Conservation (phyloP, 2,888 invertebrate genomes). For the Rotaria sp. region DNA sequence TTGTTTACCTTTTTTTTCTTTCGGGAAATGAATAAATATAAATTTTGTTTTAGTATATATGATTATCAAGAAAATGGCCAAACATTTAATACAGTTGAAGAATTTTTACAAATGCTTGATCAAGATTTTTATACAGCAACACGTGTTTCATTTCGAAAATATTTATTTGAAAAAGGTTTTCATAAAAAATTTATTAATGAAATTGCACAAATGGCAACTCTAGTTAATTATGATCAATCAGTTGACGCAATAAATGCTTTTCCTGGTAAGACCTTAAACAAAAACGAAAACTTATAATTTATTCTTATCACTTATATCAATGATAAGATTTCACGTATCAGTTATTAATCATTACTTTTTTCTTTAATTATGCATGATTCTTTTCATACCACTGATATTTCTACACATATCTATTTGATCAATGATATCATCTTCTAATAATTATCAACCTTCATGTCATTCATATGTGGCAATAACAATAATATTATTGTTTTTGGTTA, state of each 20-base stretch:
- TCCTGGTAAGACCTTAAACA: neutral
- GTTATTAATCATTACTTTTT: no score
- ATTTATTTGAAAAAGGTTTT: slow-evolving; percentile 56
- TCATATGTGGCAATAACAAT: no score
- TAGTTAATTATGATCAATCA: slow-evolving; percentile 63
- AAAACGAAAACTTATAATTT: no score
- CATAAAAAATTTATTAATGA: slow-evolving; percentile 59
- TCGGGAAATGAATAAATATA: no score
- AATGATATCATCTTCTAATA: no score
- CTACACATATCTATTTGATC: no score
- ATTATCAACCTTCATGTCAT: no score
- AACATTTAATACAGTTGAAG: slow-evolving; percentile 58
- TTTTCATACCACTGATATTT: no score
- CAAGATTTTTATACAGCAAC: slow-evolving; percentile 57
- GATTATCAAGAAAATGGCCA: slow-evolving; percentile 58
- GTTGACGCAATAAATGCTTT: slow-evolving; percentile 46
- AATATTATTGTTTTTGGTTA: no score
- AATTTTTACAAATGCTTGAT: slow-evolving; percentile 60
- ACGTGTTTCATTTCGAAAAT: slow-evolving; percentile 45
- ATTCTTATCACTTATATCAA: no score
- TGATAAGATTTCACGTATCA: no score
- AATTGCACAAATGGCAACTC: slow-evolving; percentile 59
- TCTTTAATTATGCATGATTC: no score
- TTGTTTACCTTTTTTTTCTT: neutral
- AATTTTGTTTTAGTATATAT: slow-evolving; percentile 59